Evolutionary conservation across 2,888 invertebrate species (phyloP), one percentile per base, ranked within the genome.

Genomic region (Dynastes hyllus): DNA sequence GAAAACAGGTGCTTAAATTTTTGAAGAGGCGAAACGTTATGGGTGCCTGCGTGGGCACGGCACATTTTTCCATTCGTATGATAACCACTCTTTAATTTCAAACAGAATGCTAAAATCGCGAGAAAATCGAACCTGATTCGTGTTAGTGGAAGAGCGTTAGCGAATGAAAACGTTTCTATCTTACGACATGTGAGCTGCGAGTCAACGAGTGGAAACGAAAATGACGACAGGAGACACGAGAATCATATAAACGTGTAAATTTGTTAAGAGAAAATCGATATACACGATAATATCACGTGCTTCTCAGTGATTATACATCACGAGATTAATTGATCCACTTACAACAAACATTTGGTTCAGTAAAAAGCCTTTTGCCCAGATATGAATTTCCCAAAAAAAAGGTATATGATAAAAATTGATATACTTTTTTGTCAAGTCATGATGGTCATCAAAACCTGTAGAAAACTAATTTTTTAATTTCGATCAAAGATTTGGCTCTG

Each of bases 1-100:
- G 73, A 75, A 75, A 75, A 40, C 73, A 75, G 61, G 45, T 16
- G 73, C 61, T 75, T 75, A 75, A 75, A 75, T 75, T 61, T 75
- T 75, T 75, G 73, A 75, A 63, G 63, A 75, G 61, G 61, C 73
- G 50, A 63, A 75, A 61, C 22, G 73, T 75, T 61, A 69, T 27
- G 45, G 40, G 45, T 75, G 16, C 22, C 37, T 37, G 61, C 45
- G 61, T 75, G 11, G 61, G 61, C 51, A 9, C 32, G n/a, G 2
- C 11, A 11, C 13, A 22, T 50, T 50, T 51, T 51, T 22, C 51
- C 50, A 51, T 69, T 51, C 22, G 51, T 29, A 32, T 27, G 22
- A 29, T 32, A 29, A 63, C 29, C 32, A 32, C 63, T 63, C 16
- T 67, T 67, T 67, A 8, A 63, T n/a, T 63, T 29, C 29, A 11